A percentile compares a stretch with the other conserved stretches of the same genome.
Evolutionary conservation across 2,888 invertebrate species (phyloP).

Genomic region (Platycnemis pennipes): DNA sequence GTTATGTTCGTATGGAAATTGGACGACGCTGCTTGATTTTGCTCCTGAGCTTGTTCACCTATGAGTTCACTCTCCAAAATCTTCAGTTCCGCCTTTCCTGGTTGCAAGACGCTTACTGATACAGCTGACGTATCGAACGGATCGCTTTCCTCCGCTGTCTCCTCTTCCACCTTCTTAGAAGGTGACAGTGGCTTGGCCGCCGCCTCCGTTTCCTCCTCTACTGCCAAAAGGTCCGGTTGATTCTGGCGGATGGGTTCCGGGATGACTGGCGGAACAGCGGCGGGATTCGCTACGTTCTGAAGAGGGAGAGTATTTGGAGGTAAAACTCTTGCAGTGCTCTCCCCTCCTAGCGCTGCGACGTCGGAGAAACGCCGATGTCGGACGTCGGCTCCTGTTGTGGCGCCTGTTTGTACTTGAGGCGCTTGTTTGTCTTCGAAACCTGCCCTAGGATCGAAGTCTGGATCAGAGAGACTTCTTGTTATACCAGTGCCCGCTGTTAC

Average conservation of each 20-base stretch:
- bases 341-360: not conserved
- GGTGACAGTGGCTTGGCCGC: conserved; percentile 87
- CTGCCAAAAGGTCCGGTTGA: conserved; percentile 78
- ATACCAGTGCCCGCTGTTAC: conserved; percentile 76
- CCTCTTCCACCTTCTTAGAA: conserved; percentile 79
- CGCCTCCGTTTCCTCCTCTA: conserved; percentile 81
- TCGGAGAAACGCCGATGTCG: conserved; percentile 12
- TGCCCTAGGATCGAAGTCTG: conserved; percentile 83
- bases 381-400: not conserved
- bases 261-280: not conserved
- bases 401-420: too few relatives aligned
- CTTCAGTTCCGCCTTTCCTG: conserved; percentile 90
- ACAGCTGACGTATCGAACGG: conserved; percentile 92
- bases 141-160: conserved; percentile 79
- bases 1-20: conserved; percentile 66
- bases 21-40: conserved; percentile 74
- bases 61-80: conserved; percentile 88
- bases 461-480: conserved; percentile 84
- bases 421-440: conserved; percentile 74
- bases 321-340: not conserved
- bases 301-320: conserved; percentile 51
- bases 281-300: conserved; percentile 14
- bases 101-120: conserved; percentile 83
- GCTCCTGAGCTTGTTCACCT: conserved; percentile 78
- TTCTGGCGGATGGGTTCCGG: not conserved